Evolutionary conservation across 2,888 invertebrate genomes (phyloP), one percentile per base, ranked within the genome.

Genomic region (Glyphotaelius pellucidus): DNA sequence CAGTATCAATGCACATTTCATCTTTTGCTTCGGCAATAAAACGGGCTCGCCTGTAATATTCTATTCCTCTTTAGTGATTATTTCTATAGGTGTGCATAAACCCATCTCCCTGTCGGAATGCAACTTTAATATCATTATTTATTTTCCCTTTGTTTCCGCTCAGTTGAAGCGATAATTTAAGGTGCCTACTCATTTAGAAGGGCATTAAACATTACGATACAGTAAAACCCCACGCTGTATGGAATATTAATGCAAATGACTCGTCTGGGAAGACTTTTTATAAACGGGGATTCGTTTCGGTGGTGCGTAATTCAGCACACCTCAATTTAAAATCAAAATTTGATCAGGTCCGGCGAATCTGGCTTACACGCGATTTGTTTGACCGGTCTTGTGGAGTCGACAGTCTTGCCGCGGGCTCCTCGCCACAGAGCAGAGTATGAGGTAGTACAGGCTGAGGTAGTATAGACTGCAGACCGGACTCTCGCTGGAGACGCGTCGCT

Each of bases 1-100:
- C 87, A 35, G 25, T 80, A 89, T 89, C 32, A 32, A n/a, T 88
- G 88, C 88, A 52, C 88, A 31, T 86, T 42, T n/a, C 35, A 32
- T 83, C 32, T 32, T 83, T 31, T 31, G 32, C 31, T 32, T 83
- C 32, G 81, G 19, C 25, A 83, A 35, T 83, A 83, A 83, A 83
- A 83, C 25, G 35, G 12, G 32, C 25, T 83, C 83, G 32, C 25
- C 35, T 19, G 25, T 67, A 67, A 67, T 67, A 67, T n/a, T 67
- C 25, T 67, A 67, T 67, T 19, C 19, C 52, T 19, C 19, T 15
- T 52, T 3, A 52, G 4, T 19, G 15, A 15, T 19, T 52, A 52
- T 52, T 52, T 52, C 19, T 67, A 25, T 67, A 67, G 67, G 67
- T 67, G n/a, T n/a, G 67, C 67, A 67, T n/a, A 67, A 67, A 67